Evolutionary conservation across 2,113 vertebrate species (phyloP).

Genomic region (Brachyistius frenatus): DNA sequence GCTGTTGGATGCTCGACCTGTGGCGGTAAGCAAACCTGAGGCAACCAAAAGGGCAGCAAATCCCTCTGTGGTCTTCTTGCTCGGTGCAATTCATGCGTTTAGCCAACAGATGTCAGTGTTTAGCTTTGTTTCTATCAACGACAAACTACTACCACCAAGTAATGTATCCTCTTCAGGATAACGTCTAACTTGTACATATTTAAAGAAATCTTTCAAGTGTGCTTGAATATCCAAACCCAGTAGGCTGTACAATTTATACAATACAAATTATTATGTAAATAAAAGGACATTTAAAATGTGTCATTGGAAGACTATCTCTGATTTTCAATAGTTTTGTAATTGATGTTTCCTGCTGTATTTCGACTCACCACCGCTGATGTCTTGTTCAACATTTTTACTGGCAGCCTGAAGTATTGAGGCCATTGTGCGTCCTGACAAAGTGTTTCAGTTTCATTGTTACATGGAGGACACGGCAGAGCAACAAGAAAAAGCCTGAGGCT

Average conservation of each 20-base stretch:
- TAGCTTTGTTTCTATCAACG: not conserved
- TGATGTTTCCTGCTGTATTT: not conserved
- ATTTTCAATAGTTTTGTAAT: not conserved
- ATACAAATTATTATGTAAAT: too few relatives aligned
- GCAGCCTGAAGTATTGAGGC: constrained; percentile 39
- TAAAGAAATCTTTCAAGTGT: too few relatives aligned
- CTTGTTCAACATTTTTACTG: constrained; percentile 77
- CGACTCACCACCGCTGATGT: constrained; percentile 39
- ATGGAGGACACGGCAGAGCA: constrained; percentile 68
- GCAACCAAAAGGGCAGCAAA: too few relatives aligned
- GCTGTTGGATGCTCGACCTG: too few relatives aligned
- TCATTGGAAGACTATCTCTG: not conserved
- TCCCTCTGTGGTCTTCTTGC: not conserved
- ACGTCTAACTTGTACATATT: too few relatives aligned
- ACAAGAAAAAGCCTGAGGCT: constrained; percentile 75
- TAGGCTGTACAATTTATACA: too few relatives aligned
- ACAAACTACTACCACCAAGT: too few relatives aligned
- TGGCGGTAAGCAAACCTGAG: too few relatives aligned
- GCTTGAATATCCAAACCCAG: too few relatives aligned
- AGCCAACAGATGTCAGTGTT: not conserved
- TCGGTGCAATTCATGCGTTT: not conserved
- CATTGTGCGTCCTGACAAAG: constrained; percentile 66
- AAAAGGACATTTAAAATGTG: not conserved
- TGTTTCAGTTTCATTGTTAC: constrained; percentile 71
- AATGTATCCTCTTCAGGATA: too few relatives aligned